Base-by-base conservation (phyloP, 2,888 invertebrate species). In the Drosophila phalerata region DNA sequence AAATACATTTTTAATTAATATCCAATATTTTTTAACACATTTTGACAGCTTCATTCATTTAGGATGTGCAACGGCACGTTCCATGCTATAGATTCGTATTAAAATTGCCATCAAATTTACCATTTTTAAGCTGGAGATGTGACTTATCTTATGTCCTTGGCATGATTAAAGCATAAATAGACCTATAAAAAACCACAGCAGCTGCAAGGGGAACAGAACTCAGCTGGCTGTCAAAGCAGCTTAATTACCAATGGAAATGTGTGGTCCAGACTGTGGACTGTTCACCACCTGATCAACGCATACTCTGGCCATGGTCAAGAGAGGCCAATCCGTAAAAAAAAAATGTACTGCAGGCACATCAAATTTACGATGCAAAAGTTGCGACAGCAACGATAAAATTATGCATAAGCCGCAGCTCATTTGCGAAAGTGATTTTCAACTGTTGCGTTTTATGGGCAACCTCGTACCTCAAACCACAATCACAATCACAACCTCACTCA, bases 71-170 rank as follows among this genome's bases (percentile, higher is more conserved):
- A 51, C 49, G 51, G 66, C 71, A 69, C 77, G 65, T 3, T 95
- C 94, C 4, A 95, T 95, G 30, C 93, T 94, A n/a, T 94, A 55
- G 94, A 62, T 53, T 58, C 53, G 40, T 62, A 77, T 73, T 57
- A 85, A 65, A 79, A 88, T 67, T 79, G 66, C 43, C 80, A 85
- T 88, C 47, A 83, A 79, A 72, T 57, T 75, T 69, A 15, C 69
- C 25, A 38, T 57, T 73, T 65, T 55, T 51, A 43, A 49, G 64
- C 22, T 32, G 6, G 2, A 25, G 17, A 77, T 67, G 74, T 70
- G 64, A 55, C 45, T 51, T 38, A 28, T 28, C 56, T 62, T 42
- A 52, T 53, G 62, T 53, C 67, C 81, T 77, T 80, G 70, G 65
- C 55, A 79, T 77, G 15, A 77, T 82, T 72, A 79, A 85, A 77